Evolutionary conservation across 1,140 invertebrate genomes (phyloP).

Genomic region (Anagrus nilaparvatae): DNA sequence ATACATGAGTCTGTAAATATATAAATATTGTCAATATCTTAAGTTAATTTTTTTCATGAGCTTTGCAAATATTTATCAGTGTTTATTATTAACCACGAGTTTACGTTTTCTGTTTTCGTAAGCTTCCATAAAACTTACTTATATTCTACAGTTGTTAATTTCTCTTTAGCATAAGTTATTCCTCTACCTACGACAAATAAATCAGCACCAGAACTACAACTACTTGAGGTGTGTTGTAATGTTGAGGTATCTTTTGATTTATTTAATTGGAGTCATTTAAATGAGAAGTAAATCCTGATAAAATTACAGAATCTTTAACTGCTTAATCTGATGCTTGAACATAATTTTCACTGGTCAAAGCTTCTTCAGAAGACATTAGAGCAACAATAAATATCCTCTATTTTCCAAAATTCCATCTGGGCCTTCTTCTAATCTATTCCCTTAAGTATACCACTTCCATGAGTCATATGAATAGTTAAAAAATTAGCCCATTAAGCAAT

Average conservation of each 20-base stretch:
- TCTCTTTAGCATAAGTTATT: constrained; percentile 61
- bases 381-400: constrained; percentile 67
- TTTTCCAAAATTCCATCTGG: constrained; percentile 25
- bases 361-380: constrained; percentile 77
- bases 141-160: constrained; percentile 57
- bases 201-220: constrained; percentile 82
- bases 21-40: too few species aligned
- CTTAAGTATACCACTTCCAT: constrained; percentile 73
- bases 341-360: constrained; percentile 67
- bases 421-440: constrained; percentile 56
- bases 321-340: constrained; percentile 57
- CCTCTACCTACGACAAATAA: constrained; percentile 89
- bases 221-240: constrained; percentile 70
- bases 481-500: constrained; percentile 83
- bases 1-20: too few species aligned
- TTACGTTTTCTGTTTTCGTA: constrained; percentile 58
- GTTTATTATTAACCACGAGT: too few species aligned
- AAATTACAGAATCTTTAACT: constrained; percentile 53
- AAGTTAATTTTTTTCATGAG: too few species aligned
- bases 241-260: constrained; percentile 47
- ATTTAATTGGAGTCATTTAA: constrained; percentile 74
- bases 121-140: constrained; percentile 64
- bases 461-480: constrained; percentile 78
- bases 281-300: constrained; percentile 82
- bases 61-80: too few species aligned